A percentile compares a stretch with the other conserved stretches of the same genome.
These are phyloP conservation scores for Lampropteryx suffumata DNA, from an alignment of 2,888 invertebrate genomes.

Conservation along the genomic window DNA sequence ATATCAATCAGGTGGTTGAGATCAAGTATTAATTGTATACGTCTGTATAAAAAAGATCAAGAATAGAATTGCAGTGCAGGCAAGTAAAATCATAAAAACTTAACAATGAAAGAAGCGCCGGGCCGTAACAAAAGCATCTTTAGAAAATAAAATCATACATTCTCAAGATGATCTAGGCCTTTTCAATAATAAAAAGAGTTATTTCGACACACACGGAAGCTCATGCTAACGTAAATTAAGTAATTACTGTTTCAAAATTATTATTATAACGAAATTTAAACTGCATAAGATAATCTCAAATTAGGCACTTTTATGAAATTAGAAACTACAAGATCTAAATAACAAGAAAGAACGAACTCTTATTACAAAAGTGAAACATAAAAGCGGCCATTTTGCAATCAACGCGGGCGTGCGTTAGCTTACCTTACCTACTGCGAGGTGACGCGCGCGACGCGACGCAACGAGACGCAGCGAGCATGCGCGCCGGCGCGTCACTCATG, in stretches of 20 bases:
- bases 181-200: too few relatives aligned
- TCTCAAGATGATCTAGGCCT: neutral
- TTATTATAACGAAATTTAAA: too few relatives aligned
- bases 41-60: slow-evolving; percentile 9
- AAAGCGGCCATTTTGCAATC: slow-evolving; percentile 63
- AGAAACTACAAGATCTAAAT: slow-evolving; percentile 2
- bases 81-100: slow-evolving; percentile 19
- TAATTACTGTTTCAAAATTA: too few relatives aligned
- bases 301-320: neutral
- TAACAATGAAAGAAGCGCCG: slow-evolving; percentile 19
- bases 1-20: slow-evolving; percentile 10
- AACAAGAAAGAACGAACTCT: slow-evolving; percentile 35
- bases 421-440: slow-evolving; percentile 23
- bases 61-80: slow-evolving; percentile 21
- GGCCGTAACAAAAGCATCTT: slow-evolving; percentile 20
- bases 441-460: slow-evolving; percentile 30
- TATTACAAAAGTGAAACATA: slow-evolving; percentile 40
- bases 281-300: neutral
- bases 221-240: too few relatives aligned
- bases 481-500: slow-evolving; percentile 34
- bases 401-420: slow-evolving; percentile 35
- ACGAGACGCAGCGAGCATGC: too few relatives aligned
- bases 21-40: slow-evolving; percentile 3
- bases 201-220: too few relatives aligned
- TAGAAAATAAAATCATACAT: slow-evolving; percentile 26